Conservation (phyloP, 2,888 invertebrate species). For the Cheilosia scutellata region DNA sequence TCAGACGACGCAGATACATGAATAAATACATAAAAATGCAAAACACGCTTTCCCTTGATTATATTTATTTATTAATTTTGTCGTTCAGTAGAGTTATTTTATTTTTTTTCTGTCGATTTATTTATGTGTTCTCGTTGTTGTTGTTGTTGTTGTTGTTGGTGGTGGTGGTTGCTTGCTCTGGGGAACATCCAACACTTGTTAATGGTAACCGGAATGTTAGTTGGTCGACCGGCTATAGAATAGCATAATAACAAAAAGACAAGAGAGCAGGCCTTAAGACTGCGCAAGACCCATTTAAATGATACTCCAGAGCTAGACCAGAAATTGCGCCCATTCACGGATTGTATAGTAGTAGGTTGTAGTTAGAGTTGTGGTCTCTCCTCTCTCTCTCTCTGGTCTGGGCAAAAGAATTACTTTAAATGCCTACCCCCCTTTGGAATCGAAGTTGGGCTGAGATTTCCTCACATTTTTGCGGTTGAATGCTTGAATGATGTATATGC, state of each 20-base stretch:
- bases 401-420: slow-evolving; percentile 6
- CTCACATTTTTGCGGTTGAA: slow-evolving; percentile 6
- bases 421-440: neutral
- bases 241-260: neutral
- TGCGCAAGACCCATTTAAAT: slow-evolving; percentile 60
- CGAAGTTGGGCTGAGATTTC: neutral
- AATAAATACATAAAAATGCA: slow-evolving; percentile 75
- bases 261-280: slow-evolving; percentile 30
- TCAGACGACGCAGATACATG: slow-evolving; percentile 57
- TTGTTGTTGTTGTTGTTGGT: slow-evolving; percentile 31
- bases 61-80: slow-evolving; percentile 76
- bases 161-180: slow-evolving; percentile 12
- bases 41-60: slow-evolving; percentile 76
- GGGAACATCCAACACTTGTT: slow-evolving; percentile 70
- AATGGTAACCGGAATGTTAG: slow-evolving; percentile 63
- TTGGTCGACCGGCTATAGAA: slow-evolving; percentile 20
- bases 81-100: slow-evolving; percentile 49
- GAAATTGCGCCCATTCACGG: slow-evolving; percentile 60
- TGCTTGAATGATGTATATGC: slow-evolving; percentile 8
- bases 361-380: neutral
- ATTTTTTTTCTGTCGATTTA: slow-evolving; percentile 45
- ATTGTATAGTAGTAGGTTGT: neutral
- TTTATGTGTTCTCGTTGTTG: slow-evolving; percentile 47
- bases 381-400: neutral
- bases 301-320: slow-evolving; percentile 53